phyloP scores from a whole-genome alignment of 2,113 vertebrate genomes.

The Pachyramphus minor region DNA sequence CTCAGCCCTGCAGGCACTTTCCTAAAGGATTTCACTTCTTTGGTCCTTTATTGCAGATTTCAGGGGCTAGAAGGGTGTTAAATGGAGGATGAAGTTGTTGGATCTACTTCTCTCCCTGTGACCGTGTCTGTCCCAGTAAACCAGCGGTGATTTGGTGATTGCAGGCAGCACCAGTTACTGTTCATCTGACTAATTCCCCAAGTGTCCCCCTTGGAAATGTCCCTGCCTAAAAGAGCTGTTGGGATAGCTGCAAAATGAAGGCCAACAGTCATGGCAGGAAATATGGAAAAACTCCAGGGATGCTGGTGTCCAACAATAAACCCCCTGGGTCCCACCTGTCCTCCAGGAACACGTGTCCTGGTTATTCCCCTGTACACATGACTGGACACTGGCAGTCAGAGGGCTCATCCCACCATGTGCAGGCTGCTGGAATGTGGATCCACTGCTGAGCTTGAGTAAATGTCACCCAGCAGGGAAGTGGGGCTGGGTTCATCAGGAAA shows the following conservation, averaged over 20 bases:
- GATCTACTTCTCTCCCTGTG: background rate
- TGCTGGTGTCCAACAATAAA: background rate
- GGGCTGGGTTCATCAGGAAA: background rate
- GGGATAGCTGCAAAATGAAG: background rate
- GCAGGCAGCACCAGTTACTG: background rate
- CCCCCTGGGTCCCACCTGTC: accelerated
- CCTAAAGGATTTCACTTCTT: background rate
- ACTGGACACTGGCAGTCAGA: background rate
- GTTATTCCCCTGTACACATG: background rate
- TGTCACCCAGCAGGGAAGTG: background rate
- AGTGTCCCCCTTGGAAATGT: background rate
- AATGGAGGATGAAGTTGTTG: background rate
- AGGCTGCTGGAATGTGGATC: background rate
- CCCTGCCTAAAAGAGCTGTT: background rate
- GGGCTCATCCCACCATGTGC: background rate
- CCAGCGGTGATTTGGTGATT: background rate
- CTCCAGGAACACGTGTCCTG: background rate
- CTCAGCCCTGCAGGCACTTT: background rate
- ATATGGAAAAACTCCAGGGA: background rate
- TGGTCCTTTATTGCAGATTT: background rate
- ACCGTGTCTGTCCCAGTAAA: background rate
- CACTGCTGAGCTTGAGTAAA: background rate
- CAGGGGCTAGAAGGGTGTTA: background rate
- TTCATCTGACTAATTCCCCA: background rate
- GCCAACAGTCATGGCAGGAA: background rate